phyloP scores from a whole-genome alignment of 2,113 vertebrate genomes.

The Oenanthe melanoleuca region DNA sequence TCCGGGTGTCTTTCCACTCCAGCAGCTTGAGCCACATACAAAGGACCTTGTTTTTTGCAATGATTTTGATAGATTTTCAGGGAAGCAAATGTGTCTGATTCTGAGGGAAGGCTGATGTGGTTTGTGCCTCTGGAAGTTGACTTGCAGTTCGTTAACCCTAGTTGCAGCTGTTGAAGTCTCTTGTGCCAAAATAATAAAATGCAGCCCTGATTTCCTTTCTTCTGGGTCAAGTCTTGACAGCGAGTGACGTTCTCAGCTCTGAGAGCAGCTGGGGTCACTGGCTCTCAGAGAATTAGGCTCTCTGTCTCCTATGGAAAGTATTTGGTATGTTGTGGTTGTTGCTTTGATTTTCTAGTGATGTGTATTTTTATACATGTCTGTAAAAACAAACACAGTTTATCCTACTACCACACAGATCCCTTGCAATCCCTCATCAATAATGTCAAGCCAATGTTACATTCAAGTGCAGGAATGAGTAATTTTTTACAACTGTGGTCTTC shows the following conservation, averaged over 20 bases:
- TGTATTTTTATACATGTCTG: constrained; percentile 42
- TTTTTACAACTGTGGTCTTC: constrained; percentile 49
- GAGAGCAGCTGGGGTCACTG: constrained; percentile 36
- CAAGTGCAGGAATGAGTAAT: constrained; percentile 14
- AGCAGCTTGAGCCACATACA: not conserved
- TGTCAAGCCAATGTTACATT: not conserved
- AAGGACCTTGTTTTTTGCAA: not conserved
- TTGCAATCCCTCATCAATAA: not conserved
- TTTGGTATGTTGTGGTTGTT: constrained; percentile 26
- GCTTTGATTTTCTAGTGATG: constrained; percentile 49
- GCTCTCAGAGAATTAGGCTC: not conserved
- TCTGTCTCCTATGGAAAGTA: constrained; percentile 33
- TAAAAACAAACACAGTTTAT: constrained; percentile 42
- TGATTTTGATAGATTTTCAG: not conserved
- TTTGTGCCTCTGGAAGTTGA: not conserved
- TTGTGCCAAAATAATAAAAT: constrained; percentile 29
- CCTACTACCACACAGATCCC: constrained; percentile 13
- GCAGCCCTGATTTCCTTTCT: constrained; percentile 25
- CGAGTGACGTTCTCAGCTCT: not conserved
- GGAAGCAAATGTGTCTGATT: not conserved
- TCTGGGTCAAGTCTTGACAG: constrained; percentile 9
- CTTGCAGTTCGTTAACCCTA: not conserved
- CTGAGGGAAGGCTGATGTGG: not conserved
- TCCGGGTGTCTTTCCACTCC: not conserved
- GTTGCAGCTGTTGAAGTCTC: not conserved